Conservation (phyloP, 2,797 vertebrate species). For the Vireo griseus region DNA sequence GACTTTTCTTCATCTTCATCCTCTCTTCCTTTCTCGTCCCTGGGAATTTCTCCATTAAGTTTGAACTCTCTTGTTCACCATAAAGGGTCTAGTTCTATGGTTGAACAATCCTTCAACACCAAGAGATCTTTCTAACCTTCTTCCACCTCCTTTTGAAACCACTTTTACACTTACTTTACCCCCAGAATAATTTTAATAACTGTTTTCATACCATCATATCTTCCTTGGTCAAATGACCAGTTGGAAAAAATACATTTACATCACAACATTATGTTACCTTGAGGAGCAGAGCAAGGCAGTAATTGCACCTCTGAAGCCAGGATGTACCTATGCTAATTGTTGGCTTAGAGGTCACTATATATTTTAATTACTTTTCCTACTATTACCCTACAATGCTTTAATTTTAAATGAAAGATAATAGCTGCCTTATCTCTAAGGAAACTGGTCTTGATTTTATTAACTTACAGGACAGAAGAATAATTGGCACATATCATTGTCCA, state of each 20-base stretch:
- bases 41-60: slow-evolving; percentile 46
- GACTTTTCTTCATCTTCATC: slow-evolving; percentile 34
- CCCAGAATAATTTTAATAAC: slow-evolving; percentile 46
- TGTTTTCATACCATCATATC: slow-evolving; percentile 64
- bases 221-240: slow-evolving; percentile 63
- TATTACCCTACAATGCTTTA: slow-evolving; percentile 64
- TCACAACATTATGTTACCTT: slow-evolving; percentile 58
- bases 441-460: slow-evolving; percentile 75
- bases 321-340: slow-evolving; percentile 4
- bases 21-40: slow-evolving; percentile 6
- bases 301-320: slow-evolving; percentile 51
- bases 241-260: slow-evolving; percentile 56
- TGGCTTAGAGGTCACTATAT: slow-evolving; percentile 61
- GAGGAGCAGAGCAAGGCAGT: slow-evolving; percentile 64
- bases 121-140: slow-evolving; percentile 45
- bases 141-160: slow-evolving; percentile 54
- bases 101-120: slow-evolving; percentile 45
- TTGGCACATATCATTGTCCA: slow-evolving; percentile 77
- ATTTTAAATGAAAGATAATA: slow-evolving; percentile 69
- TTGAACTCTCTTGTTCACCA: slow-evolving; percentile 57
- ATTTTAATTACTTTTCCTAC: slow-evolving; percentile 57
- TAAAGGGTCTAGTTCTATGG: slow-evolving; percentile 51
- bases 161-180: slow-evolving; percentile 46
- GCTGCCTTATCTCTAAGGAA: slow-evolving; percentile 73
- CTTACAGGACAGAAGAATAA: slow-evolving; percentile 77